Conservation (phyloP, 2,797 vertebrate genomes). For the Yasuhikotakia modesta region DNA sequence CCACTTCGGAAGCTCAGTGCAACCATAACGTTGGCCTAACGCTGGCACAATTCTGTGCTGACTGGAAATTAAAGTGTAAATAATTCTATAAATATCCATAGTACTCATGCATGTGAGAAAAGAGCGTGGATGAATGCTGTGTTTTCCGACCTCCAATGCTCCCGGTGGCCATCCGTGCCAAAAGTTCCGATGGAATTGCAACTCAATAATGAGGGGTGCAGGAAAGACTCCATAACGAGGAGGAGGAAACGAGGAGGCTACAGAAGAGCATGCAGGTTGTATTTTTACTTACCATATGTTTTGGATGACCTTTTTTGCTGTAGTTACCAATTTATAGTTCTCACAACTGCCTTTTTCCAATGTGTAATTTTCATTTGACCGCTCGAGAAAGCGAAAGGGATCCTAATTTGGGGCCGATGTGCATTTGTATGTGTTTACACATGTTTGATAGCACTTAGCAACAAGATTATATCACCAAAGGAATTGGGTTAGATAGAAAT, state of each 20-base stretch:
- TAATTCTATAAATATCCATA: conserved; percentile 65
- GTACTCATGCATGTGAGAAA: conserved; percentile 61
- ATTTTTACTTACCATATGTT: conserved; percentile 41
- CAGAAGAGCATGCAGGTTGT: conserved; percentile 13
- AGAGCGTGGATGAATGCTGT: conserved; percentile 54
- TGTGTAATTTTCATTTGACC: conserved; percentile 35
- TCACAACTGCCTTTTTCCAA: conserved; percentile 34
- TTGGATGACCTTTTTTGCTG: conserved; percentile 30
- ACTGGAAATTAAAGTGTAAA: conserved; percentile 72
- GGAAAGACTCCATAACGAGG: not conserved
- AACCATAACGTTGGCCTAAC: conserved; percentile 67
- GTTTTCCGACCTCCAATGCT: conserved; percentile 67
- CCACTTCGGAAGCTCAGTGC: conserved; percentile 62
- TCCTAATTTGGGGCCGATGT: conserved; percentile 27
- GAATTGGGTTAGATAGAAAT: conserved; percentile 45
- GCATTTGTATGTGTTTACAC: conserved; percentile 62
- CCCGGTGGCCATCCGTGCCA: conserved; percentile 19
- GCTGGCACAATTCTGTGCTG: conserved; percentile 45
- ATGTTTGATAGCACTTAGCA: conserved; percentile 73
- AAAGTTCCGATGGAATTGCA: conserved; percentile 66
- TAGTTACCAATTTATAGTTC: conserved; percentile 40
- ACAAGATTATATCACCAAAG: conserved; percentile 63
- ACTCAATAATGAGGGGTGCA: not conserved
- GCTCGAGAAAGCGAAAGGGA: conserved; percentile 25
- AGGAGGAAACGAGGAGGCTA: conserved; percentile 8